Percentiles rank a stretch among this genome's conserved stretches.
These are phyloP conservation scores for Callosobruchus maculatus DNA, from an alignment of 2,888 invertebrate species.

Conservation along the genomic window DNA sequence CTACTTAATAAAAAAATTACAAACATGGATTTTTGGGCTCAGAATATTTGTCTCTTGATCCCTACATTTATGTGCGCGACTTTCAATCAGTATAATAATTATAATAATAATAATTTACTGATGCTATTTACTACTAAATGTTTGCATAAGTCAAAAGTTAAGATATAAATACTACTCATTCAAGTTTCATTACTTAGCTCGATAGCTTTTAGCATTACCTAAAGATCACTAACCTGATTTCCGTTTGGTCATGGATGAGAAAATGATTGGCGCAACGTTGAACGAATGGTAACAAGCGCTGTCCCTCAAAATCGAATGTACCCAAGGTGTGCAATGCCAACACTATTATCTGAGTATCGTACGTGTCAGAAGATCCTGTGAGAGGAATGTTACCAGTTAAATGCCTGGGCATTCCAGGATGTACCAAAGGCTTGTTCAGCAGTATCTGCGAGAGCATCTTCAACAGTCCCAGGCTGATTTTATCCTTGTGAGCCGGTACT, in stretches of 20 bases:
- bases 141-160: too few species aligned
- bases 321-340: conserved; percentile 91
- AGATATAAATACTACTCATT: too few species aligned
- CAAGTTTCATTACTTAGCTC: too few species aligned
- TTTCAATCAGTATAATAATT: too few species aligned
- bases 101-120: too few species aligned
- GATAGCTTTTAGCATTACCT: too few species aligned
- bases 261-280: conserved; percentile 90
- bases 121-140: too few species aligned
- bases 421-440: conserved; percentile 80
- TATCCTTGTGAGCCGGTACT: conserved; percentile 78
- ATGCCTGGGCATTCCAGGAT: conserved; percentile 74
- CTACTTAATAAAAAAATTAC: too few species aligned
- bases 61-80: too few species aligned
- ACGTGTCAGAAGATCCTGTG: conserved; percentile 54
- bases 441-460: conserved; percentile 88
- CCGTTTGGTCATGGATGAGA: conserved; percentile 78
- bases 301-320: conserved; percentile 80
- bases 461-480: conserved; percentile 89
- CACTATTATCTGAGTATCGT: conserved; percentile 80
- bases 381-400: conserved; percentile 50
- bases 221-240: conserved; percentile 58
- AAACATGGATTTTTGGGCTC: too few species aligned
- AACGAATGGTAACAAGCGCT: conserved; percentile 88
- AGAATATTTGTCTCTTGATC: too few species aligned